These are phyloP conservation scores for Megalops cyprinoides DNA, from an alignment of 2,797 vertebrate species.

Conservation along the genomic window DNA sequence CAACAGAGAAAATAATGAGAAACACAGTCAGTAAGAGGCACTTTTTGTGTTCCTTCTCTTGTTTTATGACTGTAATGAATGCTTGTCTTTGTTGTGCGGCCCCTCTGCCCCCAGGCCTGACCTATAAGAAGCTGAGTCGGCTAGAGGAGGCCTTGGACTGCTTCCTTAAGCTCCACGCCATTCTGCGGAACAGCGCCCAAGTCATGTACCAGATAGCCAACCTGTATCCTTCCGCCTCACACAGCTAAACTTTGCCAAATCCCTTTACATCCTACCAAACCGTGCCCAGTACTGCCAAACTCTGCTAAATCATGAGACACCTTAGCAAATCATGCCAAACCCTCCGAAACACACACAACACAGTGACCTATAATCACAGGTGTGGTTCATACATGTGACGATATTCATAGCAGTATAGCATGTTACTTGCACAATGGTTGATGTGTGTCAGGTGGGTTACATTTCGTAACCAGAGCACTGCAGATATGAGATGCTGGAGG, in stretches of 20 bases:
- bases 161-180: constrained; percentile 94
- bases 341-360: too few species aligned
- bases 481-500: constrained; percentile 89
- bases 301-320: too few species aligned
- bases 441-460: not conserved
- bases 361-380: not conserved
- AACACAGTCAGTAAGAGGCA: too few species aligned
- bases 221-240: constrained; percentile 83
- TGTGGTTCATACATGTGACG: not conserved
- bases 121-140: constrained; percentile 85
- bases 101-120: constrained; percentile 75
- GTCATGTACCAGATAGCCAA: constrained; percentile 91
- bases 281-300: too few species aligned
- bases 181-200: constrained; percentile 88
- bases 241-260: too few species aligned
- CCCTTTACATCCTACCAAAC: too few species aligned
- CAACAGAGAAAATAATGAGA: too few species aligned
- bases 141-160: constrained; percentile 91
- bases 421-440: not conserved
- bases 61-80: not conserved
- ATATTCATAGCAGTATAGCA: not conserved
- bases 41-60: not conserved
- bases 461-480: constrained; percentile 49
- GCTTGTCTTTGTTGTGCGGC: not conserved
- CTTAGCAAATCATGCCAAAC: too few species aligned